Evolutionary conservation across 1,140 invertebrate genomes (phyloP).

Genomic region (Drosophila varians): DNA sequence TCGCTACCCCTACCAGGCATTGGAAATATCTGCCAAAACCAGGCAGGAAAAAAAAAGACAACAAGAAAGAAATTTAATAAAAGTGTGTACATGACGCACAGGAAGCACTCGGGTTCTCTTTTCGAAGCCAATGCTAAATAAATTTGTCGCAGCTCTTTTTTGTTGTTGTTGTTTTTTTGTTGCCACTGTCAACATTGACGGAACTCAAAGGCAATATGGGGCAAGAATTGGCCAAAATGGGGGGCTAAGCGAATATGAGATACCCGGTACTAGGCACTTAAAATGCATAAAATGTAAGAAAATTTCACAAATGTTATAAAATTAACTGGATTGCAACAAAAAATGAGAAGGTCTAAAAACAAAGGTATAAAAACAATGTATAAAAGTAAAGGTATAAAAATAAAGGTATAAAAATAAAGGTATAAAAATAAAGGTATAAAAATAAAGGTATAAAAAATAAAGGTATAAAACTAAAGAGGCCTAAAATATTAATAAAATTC

Average conservation of each 20-base stretch:
- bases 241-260: neutral
- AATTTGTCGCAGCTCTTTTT: constrained; percentile 5
- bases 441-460: too few relatives aligned
- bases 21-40: constrained; percentile 16
- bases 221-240: neutral
- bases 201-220: constrained; percentile 4
- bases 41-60: neutral
- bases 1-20: neutral
- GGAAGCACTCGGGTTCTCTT: constrained; percentile 1
- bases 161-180: constrained; percentile 5
- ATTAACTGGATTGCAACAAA: too few relatives aligned
- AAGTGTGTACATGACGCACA: neutral
- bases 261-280: neutral
- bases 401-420: too few relatives aligned
- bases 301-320: too few relatives aligned
- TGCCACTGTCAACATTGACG: constrained; percentile 17
- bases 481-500: too few relatives aligned
- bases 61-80: neutral
- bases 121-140: constrained; percentile 6
- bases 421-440: too few relatives aligned
- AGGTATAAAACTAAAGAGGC: too few relatives aligned
- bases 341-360: too few relatives aligned
- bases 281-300: too few relatives aligned
- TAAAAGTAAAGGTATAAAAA: too few relatives aligned
- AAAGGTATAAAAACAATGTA: too few relatives aligned